Percentiles rank a stretch among this genome's conserved stretches.
Conservation (phyloP, 2,888 invertebrate species). For the Sphaeridia pumilis region DNA sequence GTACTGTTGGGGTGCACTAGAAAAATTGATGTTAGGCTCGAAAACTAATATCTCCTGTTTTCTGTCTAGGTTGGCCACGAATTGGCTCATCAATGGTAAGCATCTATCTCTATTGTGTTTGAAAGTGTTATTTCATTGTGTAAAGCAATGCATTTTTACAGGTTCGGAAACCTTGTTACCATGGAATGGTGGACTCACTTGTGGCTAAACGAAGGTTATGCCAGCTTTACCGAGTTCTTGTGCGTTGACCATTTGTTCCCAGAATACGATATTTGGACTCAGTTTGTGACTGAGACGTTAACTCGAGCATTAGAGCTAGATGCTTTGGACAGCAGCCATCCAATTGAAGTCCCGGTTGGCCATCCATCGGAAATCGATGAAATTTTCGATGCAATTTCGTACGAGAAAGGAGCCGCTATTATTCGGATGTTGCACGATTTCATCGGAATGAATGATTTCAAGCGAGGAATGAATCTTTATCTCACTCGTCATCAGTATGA, state of each 20-base stretch:
- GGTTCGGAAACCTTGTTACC: slow-evolving; percentile 93
- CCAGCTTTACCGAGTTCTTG: slow-evolving; percentile 87
- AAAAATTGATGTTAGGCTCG: not conserved
- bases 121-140: not conserved
- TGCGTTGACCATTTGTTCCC: slow-evolving; percentile 88
- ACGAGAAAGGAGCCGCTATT: slow-evolving; percentile 69
- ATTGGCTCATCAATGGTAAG: slow-evolving; percentile 59
- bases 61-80: slow-evolving; percentile 45
- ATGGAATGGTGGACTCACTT: slow-evolving; percentile 98
- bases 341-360: slow-evolving; percentile 85
- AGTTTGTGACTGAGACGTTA: slow-evolving; percentile 82
- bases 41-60: not conserved
- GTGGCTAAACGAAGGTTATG: slow-evolving; percentile 94
- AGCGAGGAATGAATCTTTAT: slow-evolving; percentile 82
- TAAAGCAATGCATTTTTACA: not conserved
- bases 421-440: slow-evolving; percentile 89
- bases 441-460: slow-evolving; percentile 83
- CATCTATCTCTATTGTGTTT: not conserved
- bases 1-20: not conserved
- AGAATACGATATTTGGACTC: slow-evolving; percentile 71
- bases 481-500: slow-evolving; percentile 72
- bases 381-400: slow-evolving; percentile 95
- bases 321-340: slow-evolving; percentile 80
- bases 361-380: slow-evolving; percentile 93
- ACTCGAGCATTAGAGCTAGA: slow-evolving; percentile 76